Base-by-base conservation (phyloP, 2,797 vertebrate species). In the Danio tinwini region DNA sequence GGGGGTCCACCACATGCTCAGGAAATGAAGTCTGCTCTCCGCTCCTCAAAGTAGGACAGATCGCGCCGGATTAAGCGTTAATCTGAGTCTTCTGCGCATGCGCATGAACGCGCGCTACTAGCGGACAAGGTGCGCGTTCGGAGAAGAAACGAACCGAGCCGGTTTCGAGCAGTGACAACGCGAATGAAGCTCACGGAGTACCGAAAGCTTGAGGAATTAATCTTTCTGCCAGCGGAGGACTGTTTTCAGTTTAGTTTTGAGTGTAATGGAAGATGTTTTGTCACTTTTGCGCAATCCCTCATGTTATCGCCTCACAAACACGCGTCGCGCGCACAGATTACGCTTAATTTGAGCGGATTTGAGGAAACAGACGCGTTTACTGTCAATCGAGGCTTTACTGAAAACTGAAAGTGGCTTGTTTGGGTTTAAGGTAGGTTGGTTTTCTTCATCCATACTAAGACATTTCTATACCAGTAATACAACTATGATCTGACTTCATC, bases 11-110 rank as follows among this genome's bases (percentile, higher is more conserved):
- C 29, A 71, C 61, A 61, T 63, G 45, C 16, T 29, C 37, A 71
- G 68, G 37, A 70, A 70, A 78, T 61, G 29, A 70, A 49, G 56
- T 70, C 17, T 56, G 50, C 40, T 40, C 45, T 40, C 3, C 7
- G 44, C 45, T 49, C 44, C 52, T 64, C 70, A 62, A 81, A 83
- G 10, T 80, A 83, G 80, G 76, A 84, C 81, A 78, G 82, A 44
- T 82, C 76, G 68, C 37, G 6, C 14, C 19, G 87, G 92, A 93
- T 94, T 93, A 93, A 62, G 76, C 63, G 3, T 53, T 93, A 93
- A 93, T 93, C 93, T 89, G 86, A 72, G 13, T 12, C 71, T 80
- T n/a, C 17, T 55, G 92, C 88, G 89, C 92, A 91, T 89, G 92
- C 92, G 92, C 91, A 85, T 6, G 47, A 11, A 72, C 88, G 50